Conservation (phyloP, 2,888 invertebrate genomes). For the Carpatolechia fugitivella region DNA sequence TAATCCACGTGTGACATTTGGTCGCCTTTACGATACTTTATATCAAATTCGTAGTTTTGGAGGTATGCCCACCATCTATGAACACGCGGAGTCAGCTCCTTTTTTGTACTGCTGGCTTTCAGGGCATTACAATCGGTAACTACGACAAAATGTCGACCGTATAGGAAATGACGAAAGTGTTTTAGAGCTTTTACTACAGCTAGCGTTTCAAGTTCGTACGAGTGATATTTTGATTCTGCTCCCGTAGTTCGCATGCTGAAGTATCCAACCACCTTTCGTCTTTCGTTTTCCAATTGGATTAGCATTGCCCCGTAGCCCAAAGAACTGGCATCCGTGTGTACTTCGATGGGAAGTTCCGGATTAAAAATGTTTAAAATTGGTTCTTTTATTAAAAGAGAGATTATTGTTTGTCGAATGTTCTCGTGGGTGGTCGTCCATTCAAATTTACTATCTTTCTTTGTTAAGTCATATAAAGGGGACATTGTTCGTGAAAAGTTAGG, state of each 20-base stretch:
- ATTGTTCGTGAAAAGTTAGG: conserved; percentile 19
- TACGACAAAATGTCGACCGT: conserved; percentile 15
- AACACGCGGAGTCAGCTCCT: conserved; percentile 23
- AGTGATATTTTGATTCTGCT: neutral
- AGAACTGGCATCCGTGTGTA: too few species aligned
- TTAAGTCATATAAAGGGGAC: conserved; percentile 21
- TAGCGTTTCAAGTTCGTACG: conserved; percentile 23
- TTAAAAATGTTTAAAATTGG: neutral
- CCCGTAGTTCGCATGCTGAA: neutral
- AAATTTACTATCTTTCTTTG: conserved; percentile 14
- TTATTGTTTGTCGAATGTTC: neutral
- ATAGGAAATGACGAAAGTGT: conserved; percentile 19
- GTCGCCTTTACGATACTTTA: conserved; percentile 19
- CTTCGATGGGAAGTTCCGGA: neutral
- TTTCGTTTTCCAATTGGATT: neutral
- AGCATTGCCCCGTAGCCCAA: neutral
- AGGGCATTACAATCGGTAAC: conserved; percentile 22
- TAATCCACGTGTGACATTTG: conserved; percentile 19
- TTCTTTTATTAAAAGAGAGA: neutral
- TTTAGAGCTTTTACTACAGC: conserved; percentile 21
- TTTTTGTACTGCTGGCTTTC: conserved; percentile 21
- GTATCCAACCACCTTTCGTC: neutral
- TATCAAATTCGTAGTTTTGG: too few species aligned
- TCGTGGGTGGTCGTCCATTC: conserved; percentile 21
- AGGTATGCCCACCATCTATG: conserved; percentile 29